Conservation (phyloP, 1,140 invertebrate genomes). For the Pentalonia nigronervosa region DNA sequence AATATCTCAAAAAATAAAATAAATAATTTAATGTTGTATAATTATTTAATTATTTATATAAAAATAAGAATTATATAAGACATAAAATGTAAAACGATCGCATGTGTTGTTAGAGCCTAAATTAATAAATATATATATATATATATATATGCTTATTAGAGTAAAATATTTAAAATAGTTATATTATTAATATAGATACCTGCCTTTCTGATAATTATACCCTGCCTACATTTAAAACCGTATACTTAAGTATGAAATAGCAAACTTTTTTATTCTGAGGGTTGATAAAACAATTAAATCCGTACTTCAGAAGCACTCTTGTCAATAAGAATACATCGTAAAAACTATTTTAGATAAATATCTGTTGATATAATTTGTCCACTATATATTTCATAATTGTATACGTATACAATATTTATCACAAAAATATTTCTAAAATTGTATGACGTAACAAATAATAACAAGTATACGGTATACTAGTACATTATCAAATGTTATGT, state of each 20-base stretch:
- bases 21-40: background rate
- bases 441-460: background rate
- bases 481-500: constrained; percentile 3
- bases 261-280: background rate
- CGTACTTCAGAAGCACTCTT: background rate
- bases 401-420: background rate
- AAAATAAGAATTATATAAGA: background rate
- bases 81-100: background rate
- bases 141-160: background rate
- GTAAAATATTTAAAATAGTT: background rate
- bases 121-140: background rate
- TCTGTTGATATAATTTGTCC: background rate
- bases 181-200: no score
- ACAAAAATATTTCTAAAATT: background rate
- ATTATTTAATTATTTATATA: background rate
- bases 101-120: background rate
- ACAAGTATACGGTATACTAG: background rate
- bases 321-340: background rate
- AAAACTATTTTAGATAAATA: background rate
- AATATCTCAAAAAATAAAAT: background rate
- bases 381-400: background rate
- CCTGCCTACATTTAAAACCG: no score
- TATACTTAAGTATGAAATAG: background rate
- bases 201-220: no score
- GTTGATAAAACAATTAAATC: no score